Conservation (phyloP, 2,797 vertebrate species). For the Onychomys leucogaster region DNA sequence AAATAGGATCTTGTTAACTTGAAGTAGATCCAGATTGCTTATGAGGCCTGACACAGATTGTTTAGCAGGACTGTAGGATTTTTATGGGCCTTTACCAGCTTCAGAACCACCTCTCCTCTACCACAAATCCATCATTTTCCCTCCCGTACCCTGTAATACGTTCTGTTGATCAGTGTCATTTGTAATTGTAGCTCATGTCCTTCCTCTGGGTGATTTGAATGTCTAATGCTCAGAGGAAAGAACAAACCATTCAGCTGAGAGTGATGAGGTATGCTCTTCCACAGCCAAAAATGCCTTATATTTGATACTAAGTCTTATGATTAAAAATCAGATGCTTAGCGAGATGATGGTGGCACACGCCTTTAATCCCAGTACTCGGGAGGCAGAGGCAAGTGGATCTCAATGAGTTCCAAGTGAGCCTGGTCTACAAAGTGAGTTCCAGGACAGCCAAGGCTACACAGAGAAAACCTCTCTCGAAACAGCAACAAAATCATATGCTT, state of each 20-base stretch:
- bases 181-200: neutral
- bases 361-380: neutral
- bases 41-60: neutral
- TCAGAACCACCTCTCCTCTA: neutral
- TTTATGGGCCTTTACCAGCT: neutral
- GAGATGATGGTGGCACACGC: neutral
- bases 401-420: neutral
- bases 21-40: conserved; percentile 17
- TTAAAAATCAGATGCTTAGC: neutral
- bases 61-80: neutral
- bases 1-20: neutral
- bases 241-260: neutral
- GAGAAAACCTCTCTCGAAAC: neutral
- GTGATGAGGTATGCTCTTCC: neutral
- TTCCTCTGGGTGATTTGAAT: neutral
- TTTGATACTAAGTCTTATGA: neutral
- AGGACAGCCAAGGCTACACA: neutral
- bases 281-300: neutral
- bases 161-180: neutral
- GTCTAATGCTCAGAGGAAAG: neutral
- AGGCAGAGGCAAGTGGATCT: neutral
- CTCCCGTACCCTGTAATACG: neutral
- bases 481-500: neutral
- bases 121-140: neutral
- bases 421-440: neutral